Evolutionary conservation across 2,113 vertebrate genomes (phyloP).

Genomic region (Speoplatyrhinus poulsoni): DNA sequence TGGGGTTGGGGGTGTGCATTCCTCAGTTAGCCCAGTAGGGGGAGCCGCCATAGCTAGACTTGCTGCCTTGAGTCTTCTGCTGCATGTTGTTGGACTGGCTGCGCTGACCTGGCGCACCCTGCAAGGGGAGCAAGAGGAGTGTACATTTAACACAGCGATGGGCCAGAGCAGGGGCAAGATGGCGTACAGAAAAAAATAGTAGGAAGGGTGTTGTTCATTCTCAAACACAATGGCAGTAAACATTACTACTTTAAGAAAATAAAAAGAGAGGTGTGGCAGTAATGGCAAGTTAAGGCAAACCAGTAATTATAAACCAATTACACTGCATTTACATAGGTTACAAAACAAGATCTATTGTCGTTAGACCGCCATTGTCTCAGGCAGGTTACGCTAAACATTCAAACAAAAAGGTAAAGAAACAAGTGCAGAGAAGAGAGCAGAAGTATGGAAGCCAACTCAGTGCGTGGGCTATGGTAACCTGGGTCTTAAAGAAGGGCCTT

Average conservation of each 20-base stretch:
- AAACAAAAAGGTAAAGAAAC: neutral
- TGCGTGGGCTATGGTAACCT: neutral
- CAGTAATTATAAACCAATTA: neutral
- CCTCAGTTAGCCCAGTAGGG: slow-evolving; percentile 80
- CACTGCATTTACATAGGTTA: neutral
- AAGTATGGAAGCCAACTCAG: neutral
- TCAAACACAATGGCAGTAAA: neutral
- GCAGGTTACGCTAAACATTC: neutral
- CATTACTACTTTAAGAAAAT: no score
- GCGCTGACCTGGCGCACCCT: slow-evolving; percentile 77
- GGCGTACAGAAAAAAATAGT: neutral
- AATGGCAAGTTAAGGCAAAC: neutral
- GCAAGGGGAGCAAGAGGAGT: neutral
- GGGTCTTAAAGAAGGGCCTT: neutral
- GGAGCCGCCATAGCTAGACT: slow-evolving; percentile 79
- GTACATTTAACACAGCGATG: no score
- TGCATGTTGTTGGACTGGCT: slow-evolving; percentile 78
- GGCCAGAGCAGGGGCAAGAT: no score
- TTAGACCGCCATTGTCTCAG: no score
- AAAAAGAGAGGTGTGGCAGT: neutral
- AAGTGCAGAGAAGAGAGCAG: no score
- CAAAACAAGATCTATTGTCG: neutral
- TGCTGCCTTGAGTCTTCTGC: slow-evolving; percentile 79
- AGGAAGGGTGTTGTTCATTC: neutral
- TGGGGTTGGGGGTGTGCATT: slow-evolving; percentile 21